Base-by-base conservation (phyloP, 2,113 vertebrate species). In the Murina feae region DNA sequence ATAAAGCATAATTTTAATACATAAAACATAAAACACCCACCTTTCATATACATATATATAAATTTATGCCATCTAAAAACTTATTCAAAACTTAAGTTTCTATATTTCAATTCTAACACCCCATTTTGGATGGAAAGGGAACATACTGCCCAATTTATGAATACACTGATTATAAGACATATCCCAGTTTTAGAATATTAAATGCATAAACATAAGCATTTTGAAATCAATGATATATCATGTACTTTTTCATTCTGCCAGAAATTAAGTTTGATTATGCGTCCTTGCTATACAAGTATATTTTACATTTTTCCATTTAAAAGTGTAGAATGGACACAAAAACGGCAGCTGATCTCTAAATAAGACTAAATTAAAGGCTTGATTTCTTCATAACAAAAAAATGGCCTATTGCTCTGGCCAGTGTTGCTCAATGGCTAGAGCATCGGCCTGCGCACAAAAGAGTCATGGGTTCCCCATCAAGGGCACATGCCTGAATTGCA, bases 211-310 rank as follows among this genome's bases (percentile, higher is more conserved):
- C 94, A 80, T 60, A 42, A 68, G 14, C 37, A 65, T 72, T 92
- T 94, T 94, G 60, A 93, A 93, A 82, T 89, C 71, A 94, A 92
- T 94, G 78, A 53, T 23, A 81, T 55, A 60, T 7, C 20, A 63
- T 65, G 47, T 76, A 78, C 35, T 89, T 94, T 95, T 89, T 74
- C 42, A 78, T 93, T 58, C 66, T 93, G 51, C 53, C 68, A 90
- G 39, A 93, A 96, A 94, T 90, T 86, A 92, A 93, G 53, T 53
- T 83, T 85, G 51, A 96, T 95, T 95, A 83, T 92, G 72, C 88
- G 23, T 90, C 53, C 37, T 92, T 87, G 42, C 16, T 68, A 6
- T 44, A 13, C 44, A 93, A 94, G 35, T 72, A 71, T 60, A 89
- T 68, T 91, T 18, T 66, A 25, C 10, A 76, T 66, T 86, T 72